Evolutionary conservation across 1,140 invertebrate species (phyloP).

Genomic region (Drosophila rhopaloa): DNA sequence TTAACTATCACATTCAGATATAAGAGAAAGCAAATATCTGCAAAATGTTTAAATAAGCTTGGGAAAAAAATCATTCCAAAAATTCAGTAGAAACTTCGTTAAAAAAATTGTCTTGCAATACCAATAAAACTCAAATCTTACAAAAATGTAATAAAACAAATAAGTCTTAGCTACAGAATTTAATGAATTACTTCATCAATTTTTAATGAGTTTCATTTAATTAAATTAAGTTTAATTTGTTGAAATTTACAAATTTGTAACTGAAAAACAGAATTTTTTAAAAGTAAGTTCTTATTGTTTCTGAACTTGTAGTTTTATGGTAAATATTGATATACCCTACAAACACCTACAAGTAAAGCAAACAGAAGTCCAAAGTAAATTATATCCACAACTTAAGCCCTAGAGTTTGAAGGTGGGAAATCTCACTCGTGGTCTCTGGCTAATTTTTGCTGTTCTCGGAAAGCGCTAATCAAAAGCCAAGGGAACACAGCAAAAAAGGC

Average conservation of each 20-base stretch:
- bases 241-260: too few relatives aligned
- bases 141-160: too few relatives aligned
- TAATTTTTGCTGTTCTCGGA: slow-evolving; percentile 62
- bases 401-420: not conserved
- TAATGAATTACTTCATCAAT: too few relatives aligned
- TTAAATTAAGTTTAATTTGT: too few relatives aligned
- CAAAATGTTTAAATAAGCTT: not conserved
- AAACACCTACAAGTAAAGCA: not conserved
- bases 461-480: slow-evolving; percentile 72
- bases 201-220: too few relatives aligned
- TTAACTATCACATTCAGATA: not conserved
- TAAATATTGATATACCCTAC: not conserved
- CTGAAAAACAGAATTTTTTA: too few relatives aligned
- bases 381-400: slow-evolving; percentile 6
- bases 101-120: too few relatives aligned
- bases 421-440: slow-evolving; percentile 19
- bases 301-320: not conserved
- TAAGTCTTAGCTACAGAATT: too few relatives aligned
- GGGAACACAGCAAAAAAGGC: slow-evolving; percentile 36
- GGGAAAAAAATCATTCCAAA: too few relatives aligned
- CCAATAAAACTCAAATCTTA: too few relatives aligned
- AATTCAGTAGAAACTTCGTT: too few relatives aligned
- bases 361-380: not conserved
- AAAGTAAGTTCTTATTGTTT: too few relatives aligned
- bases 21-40: not conserved